These are phyloP conservation scores for Limonius californicus DNA, from an alignment of 1,140 invertebrate species.

Conservation along the genomic window DNA sequence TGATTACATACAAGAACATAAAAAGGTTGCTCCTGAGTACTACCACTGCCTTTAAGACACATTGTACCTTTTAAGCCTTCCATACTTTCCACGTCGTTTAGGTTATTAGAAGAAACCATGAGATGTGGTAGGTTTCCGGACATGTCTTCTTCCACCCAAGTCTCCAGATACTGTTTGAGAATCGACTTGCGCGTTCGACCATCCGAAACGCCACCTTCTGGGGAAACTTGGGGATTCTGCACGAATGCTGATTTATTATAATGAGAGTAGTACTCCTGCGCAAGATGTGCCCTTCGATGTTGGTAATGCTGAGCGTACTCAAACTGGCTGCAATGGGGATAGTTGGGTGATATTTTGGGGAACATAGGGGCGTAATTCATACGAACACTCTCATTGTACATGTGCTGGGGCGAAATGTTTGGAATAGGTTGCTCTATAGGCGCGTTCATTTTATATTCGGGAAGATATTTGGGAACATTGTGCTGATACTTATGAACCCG, in stretches of 20 bases:
- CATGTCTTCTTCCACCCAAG: conserved; percentile 39
- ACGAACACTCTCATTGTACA: conserved; percentile 28
- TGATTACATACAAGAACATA: too few species aligned
- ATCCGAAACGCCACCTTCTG: conserved; percentile 26
- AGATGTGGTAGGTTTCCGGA: conserved; percentile 7
- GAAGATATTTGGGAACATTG: conserved; percentile 11
- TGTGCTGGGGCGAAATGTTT: conserved; percentile 14
- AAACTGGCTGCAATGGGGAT: conserved; percentile 29
- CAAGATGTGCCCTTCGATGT: conserved; percentile 30
- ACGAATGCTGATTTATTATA: not conserved
- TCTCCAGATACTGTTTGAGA: conserved; percentile 41
- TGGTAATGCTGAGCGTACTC: conserved; percentile 46
- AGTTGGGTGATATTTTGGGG: conserved; percentile 29
- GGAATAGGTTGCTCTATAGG: conserved; percentile 19
- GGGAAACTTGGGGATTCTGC: conserved; percentile 16
- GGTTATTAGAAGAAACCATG: not conserved
- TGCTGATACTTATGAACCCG: conserved; percentile 3
- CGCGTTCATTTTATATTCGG: not conserved
- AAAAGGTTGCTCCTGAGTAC: conserved; percentile 16
- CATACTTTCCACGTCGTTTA: not conserved
- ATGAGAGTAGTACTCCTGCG: not conserved
- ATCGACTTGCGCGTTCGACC: conserved; percentile 26
- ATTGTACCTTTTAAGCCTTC: not conserved
- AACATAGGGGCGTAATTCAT: conserved; percentile 29
- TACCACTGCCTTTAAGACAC: not conserved